Evolutionary conservation across 2,888 invertebrate species (phyloP).

Genomic region (Agriopis marginaria): DNA sequence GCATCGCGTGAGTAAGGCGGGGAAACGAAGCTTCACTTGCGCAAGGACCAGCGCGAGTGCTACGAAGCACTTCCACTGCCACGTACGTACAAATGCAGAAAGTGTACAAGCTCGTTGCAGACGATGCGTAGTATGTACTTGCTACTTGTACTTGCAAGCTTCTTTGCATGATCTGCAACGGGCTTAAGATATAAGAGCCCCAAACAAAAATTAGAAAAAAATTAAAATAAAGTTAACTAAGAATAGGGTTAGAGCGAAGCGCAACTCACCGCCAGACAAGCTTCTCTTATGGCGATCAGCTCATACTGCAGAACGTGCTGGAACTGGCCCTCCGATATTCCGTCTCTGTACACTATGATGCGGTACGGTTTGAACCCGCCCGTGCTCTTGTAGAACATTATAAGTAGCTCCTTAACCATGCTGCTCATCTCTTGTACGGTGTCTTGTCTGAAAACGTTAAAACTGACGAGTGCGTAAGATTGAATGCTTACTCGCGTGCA

Average conservation of each 20-base stretch:
- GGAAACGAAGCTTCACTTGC: too few species aligned
- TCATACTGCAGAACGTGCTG: conserved; percentile 98
- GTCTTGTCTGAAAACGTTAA: conserved; percentile 91
- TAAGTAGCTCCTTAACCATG: conserved; percentile 98
- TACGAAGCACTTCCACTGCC: too few species aligned
- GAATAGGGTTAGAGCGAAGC: not conserved
- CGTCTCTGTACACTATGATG: conserved; percentile 99
- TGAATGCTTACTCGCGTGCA: conserved; percentile 20
- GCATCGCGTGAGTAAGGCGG: too few species aligned
- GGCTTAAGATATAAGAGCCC: too few species aligned
- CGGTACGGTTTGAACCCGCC: conserved; percentile 99
- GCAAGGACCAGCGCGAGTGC: too few species aligned
- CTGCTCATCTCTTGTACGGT: conserved; percentile 99
- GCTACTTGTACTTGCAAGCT: too few species aligned
- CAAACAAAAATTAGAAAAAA: too few species aligned
- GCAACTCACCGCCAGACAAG: conserved; percentile 90
- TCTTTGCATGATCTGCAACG: too few species aligned
- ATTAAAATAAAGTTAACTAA: too few species aligned
- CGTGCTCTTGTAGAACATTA: conserved; percentile 99
- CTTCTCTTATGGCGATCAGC: conserved; percentile 98
- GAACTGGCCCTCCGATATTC: conserved; percentile 99
- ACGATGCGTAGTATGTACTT: too few species aligned
- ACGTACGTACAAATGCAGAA: too few species aligned
- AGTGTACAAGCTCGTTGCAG: too few species aligned
- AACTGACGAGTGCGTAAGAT: conserved; percentile 34